phyloP scores from a whole-genome alignment of 1,140 invertebrate genomes.

The Teleopsis dalmanni region DNA sequence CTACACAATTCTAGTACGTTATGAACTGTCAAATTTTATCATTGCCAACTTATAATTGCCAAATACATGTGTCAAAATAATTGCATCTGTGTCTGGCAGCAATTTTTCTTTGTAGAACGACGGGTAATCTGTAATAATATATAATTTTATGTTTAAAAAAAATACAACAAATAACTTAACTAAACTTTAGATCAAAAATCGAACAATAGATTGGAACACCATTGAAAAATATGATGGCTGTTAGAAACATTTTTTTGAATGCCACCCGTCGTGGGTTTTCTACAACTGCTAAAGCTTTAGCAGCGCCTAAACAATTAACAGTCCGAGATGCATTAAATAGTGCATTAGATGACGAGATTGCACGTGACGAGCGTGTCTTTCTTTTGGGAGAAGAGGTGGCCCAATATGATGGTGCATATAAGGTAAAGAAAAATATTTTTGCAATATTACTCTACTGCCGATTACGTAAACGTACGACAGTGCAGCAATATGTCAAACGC shows the following conservation, averaged over 20 bases:
- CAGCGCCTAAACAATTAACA: conserved; percentile 67
- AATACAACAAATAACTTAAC: background rate
- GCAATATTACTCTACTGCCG: conserved; percentile 7
- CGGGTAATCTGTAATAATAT: no score
- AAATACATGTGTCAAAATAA: no score
- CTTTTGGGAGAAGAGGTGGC: conserved; percentile 96
- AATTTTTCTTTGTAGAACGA: no score
- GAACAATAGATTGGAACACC: no score
- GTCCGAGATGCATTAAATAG: conserved; percentile 95
- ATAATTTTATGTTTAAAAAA: no score
- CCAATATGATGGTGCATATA: conserved; percentile 97
- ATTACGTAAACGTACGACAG: conserved; percentile 40
- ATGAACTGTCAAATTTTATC: no score
- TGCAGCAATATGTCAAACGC: no score
- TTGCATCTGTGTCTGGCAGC: no score
- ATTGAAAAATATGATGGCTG: conserved; percentile 9
- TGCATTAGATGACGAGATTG: conserved; percentile 96
- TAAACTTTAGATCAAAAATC: background rate
- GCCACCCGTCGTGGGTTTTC: conserved; percentile 50
- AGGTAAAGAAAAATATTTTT: conserved; percentile 52
- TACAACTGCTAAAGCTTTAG: conserved; percentile 48
- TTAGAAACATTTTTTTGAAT: conserved; percentile 12
- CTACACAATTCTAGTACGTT: no score
- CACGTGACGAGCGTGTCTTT: conserved; percentile 89
- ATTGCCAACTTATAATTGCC: no score